A percentile compares a stretch with the other conserved stretches of the same genome.
Conservation (phyloP, 2,888 invertebrate species). For the Trachelus iudaicus region DNA sequence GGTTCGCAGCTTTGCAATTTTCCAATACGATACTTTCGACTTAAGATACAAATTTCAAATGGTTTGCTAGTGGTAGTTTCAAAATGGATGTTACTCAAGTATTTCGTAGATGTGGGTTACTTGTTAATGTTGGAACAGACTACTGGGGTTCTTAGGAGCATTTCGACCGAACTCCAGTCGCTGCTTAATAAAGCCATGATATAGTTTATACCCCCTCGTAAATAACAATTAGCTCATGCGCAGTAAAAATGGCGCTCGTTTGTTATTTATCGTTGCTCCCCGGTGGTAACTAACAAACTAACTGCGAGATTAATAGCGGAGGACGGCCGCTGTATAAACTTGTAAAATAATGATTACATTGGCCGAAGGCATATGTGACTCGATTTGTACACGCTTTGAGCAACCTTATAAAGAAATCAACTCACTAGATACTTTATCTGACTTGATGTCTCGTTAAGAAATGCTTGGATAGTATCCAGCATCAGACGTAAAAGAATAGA, state of each 20-base stretch:
- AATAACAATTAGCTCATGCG: constrained; percentile 57
- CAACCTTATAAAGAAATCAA: not conserved
- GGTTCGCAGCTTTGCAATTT: not conserved
- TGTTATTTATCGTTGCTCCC: constrained; percentile 41
- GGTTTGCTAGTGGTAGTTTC: not conserved
- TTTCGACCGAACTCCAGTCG: not conserved
- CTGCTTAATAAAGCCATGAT: constrained; percentile 51
- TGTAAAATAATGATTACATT: constrained; percentile 46
- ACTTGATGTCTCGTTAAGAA: not conserved
- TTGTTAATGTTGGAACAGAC: not conserved
- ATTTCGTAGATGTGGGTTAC: not conserved
- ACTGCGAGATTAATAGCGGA: constrained; percentile 53
- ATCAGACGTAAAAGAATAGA: not conserved
- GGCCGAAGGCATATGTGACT: constrained; percentile 32
- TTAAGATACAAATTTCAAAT: not conserved
- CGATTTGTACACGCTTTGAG: constrained; percentile 34
- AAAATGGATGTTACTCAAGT: not conserved
- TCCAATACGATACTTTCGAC: not conserved
- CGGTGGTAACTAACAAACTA: constrained; percentile 48
- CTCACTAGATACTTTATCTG: not conserved
- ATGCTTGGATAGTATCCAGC: not conserved
- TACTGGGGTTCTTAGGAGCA: not conserved
- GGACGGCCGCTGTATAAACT: constrained; percentile 44
- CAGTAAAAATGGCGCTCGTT: constrained; percentile 43
- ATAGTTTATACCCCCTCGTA: constrained; percentile 55